Conservation (phyloP, 2,888 invertebrate species). For the Tetranychus truncatus region DNA sequence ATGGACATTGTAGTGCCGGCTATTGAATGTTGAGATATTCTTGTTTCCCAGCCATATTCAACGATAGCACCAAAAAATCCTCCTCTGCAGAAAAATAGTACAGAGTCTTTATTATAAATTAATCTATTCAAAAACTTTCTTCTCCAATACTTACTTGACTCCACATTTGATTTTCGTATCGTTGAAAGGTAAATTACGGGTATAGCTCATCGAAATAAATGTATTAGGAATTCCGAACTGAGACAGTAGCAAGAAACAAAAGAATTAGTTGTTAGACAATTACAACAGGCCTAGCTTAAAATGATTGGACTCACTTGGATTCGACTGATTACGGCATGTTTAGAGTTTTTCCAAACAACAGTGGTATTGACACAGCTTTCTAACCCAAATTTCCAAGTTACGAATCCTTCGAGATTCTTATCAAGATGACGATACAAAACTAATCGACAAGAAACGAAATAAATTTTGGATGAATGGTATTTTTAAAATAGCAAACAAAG, state of each 20-base stretch:
- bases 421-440: conserved; percentile 61
- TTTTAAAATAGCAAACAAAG: not conserved
- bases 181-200: conserved; percentile 50
- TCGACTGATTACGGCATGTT: conserved; percentile 43
- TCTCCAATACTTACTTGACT: conserved; percentile 48
- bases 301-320: not conserved
- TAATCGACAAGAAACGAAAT: conserved; percentile 2
- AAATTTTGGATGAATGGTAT: not conserved
- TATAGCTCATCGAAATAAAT: conserved; percentile 41
- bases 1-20: conserved; percentile 64
- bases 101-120: not conserved
- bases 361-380: conserved; percentile 59
- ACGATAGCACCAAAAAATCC: conserved; percentile 69
- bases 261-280: not conserved
- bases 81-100: conserved; percentile 37
- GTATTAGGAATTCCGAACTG: conserved; percentile 32
- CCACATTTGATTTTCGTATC: conserved; percentile 57
- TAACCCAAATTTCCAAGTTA: conserved; percentile 54
- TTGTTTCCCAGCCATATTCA: conserved; percentile 82
- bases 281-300: not conserved
- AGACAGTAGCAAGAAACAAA: conserved; percentile 14
- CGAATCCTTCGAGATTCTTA: conserved; percentile 65
- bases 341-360: conserved; percentile 55
- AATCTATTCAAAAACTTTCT: not conserved
- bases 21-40: conserved; percentile 70